phyloP scores from a whole-genome alignment of 2,797 vertebrate genomes.

The Coregonus suidteri region DNA sequence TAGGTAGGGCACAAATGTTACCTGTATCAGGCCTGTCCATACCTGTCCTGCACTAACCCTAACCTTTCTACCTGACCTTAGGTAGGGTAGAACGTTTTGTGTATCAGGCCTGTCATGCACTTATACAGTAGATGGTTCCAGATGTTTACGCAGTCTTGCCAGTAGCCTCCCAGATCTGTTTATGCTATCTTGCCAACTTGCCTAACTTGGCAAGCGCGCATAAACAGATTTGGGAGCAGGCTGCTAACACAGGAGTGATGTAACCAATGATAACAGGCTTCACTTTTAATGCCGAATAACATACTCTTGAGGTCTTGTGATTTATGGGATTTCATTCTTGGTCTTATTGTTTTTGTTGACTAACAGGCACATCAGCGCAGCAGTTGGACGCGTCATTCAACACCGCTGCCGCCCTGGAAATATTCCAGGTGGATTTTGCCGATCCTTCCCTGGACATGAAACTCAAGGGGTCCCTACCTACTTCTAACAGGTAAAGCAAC shows the following conservation, averaged over 20 bases:
- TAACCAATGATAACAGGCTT: neutral
- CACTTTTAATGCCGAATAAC: neutral
- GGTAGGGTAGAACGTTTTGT: no score
- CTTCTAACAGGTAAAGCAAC: slow-evolving; percentile 80
- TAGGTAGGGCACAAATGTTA: slow-evolving; percentile 41
- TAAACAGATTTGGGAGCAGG: neutral
- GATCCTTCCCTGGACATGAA: slow-evolving; percentile 88
- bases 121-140: no score
- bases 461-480: slow-evolving; percentile 81
- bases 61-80: no score
- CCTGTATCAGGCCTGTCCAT: neutral
- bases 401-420: slow-evolving; percentile 89
- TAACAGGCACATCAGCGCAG: slow-evolving; percentile 87
- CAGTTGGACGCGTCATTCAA: slow-evolving; percentile 96
- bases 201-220: no score
- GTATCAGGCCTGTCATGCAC: neutral
- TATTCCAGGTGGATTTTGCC: slow-evolving; percentile 92
- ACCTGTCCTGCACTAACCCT: neutral
- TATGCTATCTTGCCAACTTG: no score
- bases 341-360: slow-evolving; percentile 1
- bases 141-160: no score
- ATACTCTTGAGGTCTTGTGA: neutral
- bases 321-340: neutral
- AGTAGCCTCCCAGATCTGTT: no score
- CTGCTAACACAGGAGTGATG: neutral